phyloP scores from a whole-genome alignment of 2,888 invertebrate species.

The Drosophila paranaensis region DNA sequence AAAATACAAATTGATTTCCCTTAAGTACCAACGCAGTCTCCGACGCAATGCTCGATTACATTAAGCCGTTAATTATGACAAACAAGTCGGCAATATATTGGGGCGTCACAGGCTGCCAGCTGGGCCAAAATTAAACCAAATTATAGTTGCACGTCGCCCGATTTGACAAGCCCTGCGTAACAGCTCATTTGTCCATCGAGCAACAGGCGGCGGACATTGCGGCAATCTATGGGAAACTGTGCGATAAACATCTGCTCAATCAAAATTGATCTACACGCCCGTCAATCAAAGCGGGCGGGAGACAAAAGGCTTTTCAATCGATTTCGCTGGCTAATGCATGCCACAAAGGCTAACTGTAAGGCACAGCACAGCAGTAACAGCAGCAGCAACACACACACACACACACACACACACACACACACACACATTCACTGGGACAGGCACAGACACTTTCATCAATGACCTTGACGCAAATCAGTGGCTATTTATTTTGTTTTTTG shows the following conservation, averaged over 20 bases:
- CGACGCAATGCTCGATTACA: conserved; percentile 44
- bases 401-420: conserved; percentile 35
- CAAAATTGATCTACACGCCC: conserved; percentile 68
- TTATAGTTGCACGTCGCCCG: conserved; percentile 38
- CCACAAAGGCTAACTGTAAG: conserved; percentile 56
- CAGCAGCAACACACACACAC: conserved; percentile 48
- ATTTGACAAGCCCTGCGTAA: conserved; percentile 51
- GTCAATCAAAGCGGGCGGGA: conserved; percentile 65
- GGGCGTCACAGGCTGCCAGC: conserved; percentile 29
- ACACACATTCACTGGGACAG: conserved; percentile 27
- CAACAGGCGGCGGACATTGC: conserved; percentile 39
- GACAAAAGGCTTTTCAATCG: conserved; percentile 52
- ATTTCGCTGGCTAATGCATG: conserved; percentile 38
- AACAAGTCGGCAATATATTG: conserved; percentile 37
- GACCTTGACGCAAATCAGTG: conserved; percentile 76
- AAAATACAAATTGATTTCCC: conserved; percentile 6
- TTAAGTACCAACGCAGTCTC: not conserved
- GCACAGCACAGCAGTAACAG: conserved; percentile 14
- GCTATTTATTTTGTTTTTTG: conserved; percentile 24
- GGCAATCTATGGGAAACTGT: conserved; percentile 43
- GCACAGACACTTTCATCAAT: conserved; percentile 80
- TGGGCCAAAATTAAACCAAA: conserved; percentile 46
- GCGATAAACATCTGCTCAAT: conserved; percentile 67
- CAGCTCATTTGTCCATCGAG: conserved; percentile 60
- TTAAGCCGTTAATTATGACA: conserved; percentile 59